Evolutionary conservation across 2,797 vertebrate species (phyloP), one percentile per base, ranked within the genome.

Genomic region (Chrosomus eos): DNA sequence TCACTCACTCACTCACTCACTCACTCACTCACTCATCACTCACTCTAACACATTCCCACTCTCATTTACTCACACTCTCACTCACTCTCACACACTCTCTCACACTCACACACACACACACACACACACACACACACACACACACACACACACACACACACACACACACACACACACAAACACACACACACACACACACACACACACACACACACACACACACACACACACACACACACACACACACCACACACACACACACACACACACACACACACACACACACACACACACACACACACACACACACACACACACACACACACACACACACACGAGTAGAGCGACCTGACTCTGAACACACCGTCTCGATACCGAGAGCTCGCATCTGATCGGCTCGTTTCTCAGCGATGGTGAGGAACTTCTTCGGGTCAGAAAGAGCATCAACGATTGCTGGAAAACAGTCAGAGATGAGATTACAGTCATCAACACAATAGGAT

Each of bases 301-400:
- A 0, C 62, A 19, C 31, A 14, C 67, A 40, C 36, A 58, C 23
- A 36, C 33, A 7, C 36, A 7, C 36, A 7, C 36, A 38, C 36
- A 7, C 36, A 38, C 36, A 7, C 19, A 53, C 19, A 1, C 40
- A 26, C 3, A 60, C 33, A 36, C 2, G 33, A 21, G 7, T 10
- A 33, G 81, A 74, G 82, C 4, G 33, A 28, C 43, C 10, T 1
- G 8, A 43, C 79, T 43, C 45, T 67, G 16, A 86, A 94, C 92
- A 90, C 94, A 99, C 98, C 33, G 98, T 99, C 92, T 99, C 98
- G 9, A 99, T 99, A 51, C 98, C 98, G 93, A 99, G 95, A 0
- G 98, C 98, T 92, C 98, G 97, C 98, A 99, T 99, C 93, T 99
- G 98, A 93, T 99, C 98, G 14, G 98, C 97, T 93, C 98, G 95